Percentiles rank a stretch among this genome's conserved stretches.
Conservation (phyloP, 1,140 invertebrate genomes). For the Megathymus violae region DNA sequence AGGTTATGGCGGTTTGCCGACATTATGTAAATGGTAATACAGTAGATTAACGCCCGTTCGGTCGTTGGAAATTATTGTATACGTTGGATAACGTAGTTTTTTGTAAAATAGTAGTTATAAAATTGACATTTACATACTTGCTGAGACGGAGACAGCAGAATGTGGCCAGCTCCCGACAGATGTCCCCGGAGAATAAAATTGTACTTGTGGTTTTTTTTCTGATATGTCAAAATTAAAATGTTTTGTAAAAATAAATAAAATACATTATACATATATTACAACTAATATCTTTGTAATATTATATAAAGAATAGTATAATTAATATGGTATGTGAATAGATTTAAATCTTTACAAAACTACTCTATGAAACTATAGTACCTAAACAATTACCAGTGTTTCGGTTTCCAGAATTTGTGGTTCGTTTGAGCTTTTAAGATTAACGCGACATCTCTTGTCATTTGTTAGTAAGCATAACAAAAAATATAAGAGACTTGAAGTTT, state of each 20-base stretch:
- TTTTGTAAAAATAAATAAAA: neutral
- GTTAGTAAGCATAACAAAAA: no score
- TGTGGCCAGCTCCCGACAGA: constrained; percentile 15
- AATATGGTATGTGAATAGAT: no score
- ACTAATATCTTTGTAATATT: no score
- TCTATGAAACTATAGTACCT: no score
- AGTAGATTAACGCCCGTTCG: constrained; percentile 41
- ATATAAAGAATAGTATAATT: no score
- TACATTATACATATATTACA: no score
- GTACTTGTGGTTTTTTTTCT: neutral
- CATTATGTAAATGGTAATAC: constrained; percentile 50
- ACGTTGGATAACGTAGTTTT: constrained; percentile 49
- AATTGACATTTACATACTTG: constrained; percentile 70
- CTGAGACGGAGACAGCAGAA: constrained; percentile 18
- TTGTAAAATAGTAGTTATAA: constrained; percentile 69
- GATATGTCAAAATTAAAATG: neutral
- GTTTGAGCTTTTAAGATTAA: no score
- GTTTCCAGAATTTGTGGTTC: no score
- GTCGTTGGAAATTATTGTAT: constrained; percentile 42
- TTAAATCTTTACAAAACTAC: no score
- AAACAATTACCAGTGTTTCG: no score
- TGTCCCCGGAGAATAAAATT: constrained; percentile 16
- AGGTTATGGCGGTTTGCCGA: constrained; percentile 66
- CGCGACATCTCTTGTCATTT: no score
- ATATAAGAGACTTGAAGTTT: no score